Conservation (phyloP, 2,797 vertebrate species). For the Neosilurus mollespiculum region DNA sequence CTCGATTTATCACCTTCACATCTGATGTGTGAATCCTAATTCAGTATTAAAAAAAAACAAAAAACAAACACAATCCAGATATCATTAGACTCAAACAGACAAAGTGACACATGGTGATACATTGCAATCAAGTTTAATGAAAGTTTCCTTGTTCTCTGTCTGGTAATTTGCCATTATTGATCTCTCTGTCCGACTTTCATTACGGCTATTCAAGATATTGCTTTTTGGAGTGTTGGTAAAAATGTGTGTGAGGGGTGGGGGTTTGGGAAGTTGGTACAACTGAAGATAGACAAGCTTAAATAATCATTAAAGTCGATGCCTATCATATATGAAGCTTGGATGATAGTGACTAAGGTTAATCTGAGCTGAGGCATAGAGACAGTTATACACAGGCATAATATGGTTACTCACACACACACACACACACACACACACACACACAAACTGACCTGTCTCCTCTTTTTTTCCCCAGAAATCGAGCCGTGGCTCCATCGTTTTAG, state of each 20-base stretch:
- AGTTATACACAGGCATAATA: conserved; percentile 36
- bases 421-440: conserved; percentile 28
- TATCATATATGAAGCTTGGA: conserved; percentile 52
- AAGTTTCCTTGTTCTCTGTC: conserved; percentile 36
- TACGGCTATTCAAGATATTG: conserved; percentile 11
- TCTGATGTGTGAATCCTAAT: conserved; percentile 1
- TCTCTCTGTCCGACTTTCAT: conserved; percentile 27
- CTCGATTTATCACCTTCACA: background rate
- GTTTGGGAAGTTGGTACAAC: too few relatives aligned
- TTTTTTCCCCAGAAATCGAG: conserved; percentile 84
- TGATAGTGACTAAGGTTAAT: conserved; percentile 70
- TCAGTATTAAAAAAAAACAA: background rate
- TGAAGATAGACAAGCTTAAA: conserved; percentile 9
- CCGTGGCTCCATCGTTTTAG: conserved; percentile 92
- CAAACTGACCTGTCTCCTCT: conserved; percentile 11
- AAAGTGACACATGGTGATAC: conserved; percentile 17
- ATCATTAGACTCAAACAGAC: conserved; percentile 18
- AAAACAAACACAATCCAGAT: background rate
- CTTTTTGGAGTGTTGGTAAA: background rate
- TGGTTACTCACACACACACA: conserved; percentile 2
- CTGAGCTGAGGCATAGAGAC: conserved; percentile 61
- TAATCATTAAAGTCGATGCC: conserved; percentile 4
- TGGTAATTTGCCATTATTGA: conserved; percentile 31
- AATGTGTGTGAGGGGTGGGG: background rate
- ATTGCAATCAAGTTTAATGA: conserved; percentile 39